Percentiles rank a stretch among this genome's conserved stretches.
Conservation (phyloP, 2,797 vertebrate species). For the Phrynocephalus forsythii region DNA sequence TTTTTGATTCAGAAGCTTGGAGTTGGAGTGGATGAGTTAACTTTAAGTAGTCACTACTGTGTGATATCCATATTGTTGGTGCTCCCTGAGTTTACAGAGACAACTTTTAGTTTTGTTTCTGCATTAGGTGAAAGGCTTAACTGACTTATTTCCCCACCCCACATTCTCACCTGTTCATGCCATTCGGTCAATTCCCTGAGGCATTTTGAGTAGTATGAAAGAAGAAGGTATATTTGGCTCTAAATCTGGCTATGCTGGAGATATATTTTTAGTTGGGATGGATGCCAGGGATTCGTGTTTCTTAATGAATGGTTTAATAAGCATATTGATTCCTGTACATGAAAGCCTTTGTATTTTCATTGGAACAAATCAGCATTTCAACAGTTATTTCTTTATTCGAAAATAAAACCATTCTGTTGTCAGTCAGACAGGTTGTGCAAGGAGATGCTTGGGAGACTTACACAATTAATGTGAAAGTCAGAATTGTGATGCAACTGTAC, state of each 20-base stretch:
- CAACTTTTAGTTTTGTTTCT: neutral
- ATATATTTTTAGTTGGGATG: neutral
- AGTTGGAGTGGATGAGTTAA: neutral
- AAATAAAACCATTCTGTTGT: neutral
- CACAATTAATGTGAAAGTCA: neutral
- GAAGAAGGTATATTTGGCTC: neutral
- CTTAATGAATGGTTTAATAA: neutral
- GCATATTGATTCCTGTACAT: neutral
- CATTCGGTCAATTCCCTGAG: neutral
- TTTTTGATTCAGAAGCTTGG: neutral
- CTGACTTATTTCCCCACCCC: neutral
- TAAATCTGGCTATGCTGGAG: neutral
- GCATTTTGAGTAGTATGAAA: neutral
- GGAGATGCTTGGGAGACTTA: neutral
- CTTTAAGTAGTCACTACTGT: neutral
- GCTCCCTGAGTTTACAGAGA: neutral
- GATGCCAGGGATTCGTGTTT: neutral
- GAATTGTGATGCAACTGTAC: neutral
- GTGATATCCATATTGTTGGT: neutral
- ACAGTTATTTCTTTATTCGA: neutral
- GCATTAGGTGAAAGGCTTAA: neutral
- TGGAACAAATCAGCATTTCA: neutral
- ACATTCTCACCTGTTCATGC: neutral
- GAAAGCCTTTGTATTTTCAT: neutral
- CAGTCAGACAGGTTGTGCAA: neutral